A percentile compares a stretch with the other conserved stretches of the same genome.
phyloP scores from a whole-genome alignment of 2,797 vertebrate genomes.

The Anas flavirostris region DNA sequence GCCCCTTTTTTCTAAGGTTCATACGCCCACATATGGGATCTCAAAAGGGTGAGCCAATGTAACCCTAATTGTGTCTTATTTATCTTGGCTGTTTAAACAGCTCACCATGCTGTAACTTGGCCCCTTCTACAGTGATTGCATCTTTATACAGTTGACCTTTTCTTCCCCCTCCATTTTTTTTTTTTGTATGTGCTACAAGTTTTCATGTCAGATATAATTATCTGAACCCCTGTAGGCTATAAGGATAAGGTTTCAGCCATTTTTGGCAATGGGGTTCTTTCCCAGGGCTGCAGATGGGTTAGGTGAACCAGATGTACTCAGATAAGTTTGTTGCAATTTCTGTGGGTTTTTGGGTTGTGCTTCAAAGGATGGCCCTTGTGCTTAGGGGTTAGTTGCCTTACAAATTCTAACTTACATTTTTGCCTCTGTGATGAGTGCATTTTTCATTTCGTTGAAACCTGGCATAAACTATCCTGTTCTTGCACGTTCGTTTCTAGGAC shows the following conservation, averaged over 20 bases:
- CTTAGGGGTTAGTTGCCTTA: conserved; percentile 32
- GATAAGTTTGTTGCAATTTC: conserved; percentile 63
- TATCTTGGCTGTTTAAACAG: conserved; percentile 63
- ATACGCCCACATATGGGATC: conserved; percentile 47
- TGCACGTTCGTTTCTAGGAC: neutral
- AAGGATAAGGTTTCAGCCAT: conserved; percentile 69
- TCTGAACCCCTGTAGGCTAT: conserved; percentile 68
- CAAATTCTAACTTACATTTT: conserved; percentile 23
- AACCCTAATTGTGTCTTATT: conserved; percentile 67
- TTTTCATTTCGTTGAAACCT: conserved; percentile 25
- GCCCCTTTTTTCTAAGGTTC: conserved; percentile 10
- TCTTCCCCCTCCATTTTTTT: conserved; percentile 65
- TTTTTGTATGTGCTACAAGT: conserved; percentile 70
- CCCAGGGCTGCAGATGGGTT: conserved; percentile 65
- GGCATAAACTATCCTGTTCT: neutral
- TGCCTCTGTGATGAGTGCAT: neutral
- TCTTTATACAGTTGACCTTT: conserved; percentile 72
- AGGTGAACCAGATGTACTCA: conserved; percentile 70
- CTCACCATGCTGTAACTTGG: conserved; percentile 65
- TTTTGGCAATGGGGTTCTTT: conserved; percentile 67
- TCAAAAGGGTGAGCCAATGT: conserved; percentile 62
- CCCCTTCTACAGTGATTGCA: conserved; percentile 52
- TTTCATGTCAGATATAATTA: conserved; percentile 73
- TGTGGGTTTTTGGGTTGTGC: conserved; percentile 40
- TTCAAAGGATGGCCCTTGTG: conserved; percentile 42